Evolutionary conservation across 2,888 invertebrate genomes (phyloP).

Genomic region (Podotricha telesiphe): DNA sequence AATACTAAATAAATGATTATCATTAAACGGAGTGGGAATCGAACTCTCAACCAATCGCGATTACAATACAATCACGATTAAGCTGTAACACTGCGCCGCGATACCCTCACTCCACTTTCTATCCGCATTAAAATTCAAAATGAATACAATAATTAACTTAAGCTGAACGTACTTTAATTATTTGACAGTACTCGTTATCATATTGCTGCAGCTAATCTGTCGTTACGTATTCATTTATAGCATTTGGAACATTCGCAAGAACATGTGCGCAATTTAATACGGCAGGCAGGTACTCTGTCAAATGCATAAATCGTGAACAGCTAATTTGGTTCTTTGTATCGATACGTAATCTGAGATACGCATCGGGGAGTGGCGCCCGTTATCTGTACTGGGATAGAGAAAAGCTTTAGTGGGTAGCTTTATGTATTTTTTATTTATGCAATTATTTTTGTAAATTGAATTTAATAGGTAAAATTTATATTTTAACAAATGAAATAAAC

Average conservation of each 20-base stretch:
- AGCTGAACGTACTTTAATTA: neutral
- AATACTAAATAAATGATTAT: too few relatives aligned
- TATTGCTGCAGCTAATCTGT: neutral
- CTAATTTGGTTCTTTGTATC: slow-evolving; percentile 40
- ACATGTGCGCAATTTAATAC: slow-evolving; percentile 27
- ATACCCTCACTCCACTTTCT: too few relatives aligned
- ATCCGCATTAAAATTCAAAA: too few relatives aligned
- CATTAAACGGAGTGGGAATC: too few relatives aligned
- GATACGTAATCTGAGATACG: slow-evolving; percentile 49
- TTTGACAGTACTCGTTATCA: neutral
- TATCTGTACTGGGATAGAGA: slow-evolving; percentile 23
- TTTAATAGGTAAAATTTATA: too few relatives aligned
- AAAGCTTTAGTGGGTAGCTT: slow-evolving; percentile 11
- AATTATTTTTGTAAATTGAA: too few relatives aligned
- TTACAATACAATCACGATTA: too few relatives aligned
- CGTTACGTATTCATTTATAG: slow-evolving; percentile 12
- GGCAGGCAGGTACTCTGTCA: slow-evolving; percentile 35
- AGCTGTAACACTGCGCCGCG: too few relatives aligned
- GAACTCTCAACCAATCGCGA: too few relatives aligned
- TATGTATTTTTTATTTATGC: neutral
- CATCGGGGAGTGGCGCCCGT: slow-evolving; percentile 50
- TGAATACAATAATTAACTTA: too few relatives aligned
- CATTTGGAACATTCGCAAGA: neutral
- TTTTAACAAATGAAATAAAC: too few relatives aligned
- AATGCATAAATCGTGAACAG: slow-evolving; percentile 42